Conservation (phyloP, 2,797 vertebrate species). For the Argentina silus region DNA sequence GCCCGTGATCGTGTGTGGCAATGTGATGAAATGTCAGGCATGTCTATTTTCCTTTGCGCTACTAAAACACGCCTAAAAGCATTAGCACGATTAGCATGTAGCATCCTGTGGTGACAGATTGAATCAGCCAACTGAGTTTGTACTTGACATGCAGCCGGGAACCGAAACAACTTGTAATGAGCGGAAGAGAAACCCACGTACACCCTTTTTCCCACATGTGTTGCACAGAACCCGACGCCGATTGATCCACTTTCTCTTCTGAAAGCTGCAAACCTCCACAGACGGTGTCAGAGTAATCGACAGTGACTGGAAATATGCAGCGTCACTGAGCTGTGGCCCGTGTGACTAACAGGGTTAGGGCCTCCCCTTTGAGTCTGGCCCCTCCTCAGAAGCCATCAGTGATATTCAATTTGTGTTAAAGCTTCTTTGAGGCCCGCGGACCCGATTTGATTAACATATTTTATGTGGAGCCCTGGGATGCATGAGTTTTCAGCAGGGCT, state of each 20-base stretch:
- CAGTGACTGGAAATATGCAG: conserved; percentile 84
- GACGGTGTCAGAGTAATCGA: conserved; percentile 80
- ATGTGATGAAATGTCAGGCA: conserved; percentile 1
- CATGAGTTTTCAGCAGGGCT: conserved; percentile 29
- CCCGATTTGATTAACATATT: conserved; percentile 79
- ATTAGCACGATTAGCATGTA: conserved; percentile 53
- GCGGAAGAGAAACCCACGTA: not conserved
- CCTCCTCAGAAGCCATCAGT: conserved; percentile 75
- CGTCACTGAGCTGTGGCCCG: conserved; percentile 77
- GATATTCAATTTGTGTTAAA: conserved; percentile 80
- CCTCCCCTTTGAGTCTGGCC: conserved; percentile 69
- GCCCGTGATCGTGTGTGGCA: too few species aligned
- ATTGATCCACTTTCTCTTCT: not conserved
- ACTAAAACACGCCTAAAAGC: conserved; percentile 33
- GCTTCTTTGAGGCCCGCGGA: conserved; percentile 73
- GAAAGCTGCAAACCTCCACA: conserved; percentile 60
- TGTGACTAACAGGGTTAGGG: conserved; percentile 84
- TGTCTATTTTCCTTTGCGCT: conserved; percentile 33
- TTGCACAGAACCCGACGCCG: conserved; percentile 44
- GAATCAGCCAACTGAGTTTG: conserved; percentile 27
- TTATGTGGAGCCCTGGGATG: conserved; percentile 67
- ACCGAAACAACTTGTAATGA: conserved; percentile 13
- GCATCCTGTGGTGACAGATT: conserved; percentile 32
- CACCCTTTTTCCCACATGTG: conserved; percentile 59
- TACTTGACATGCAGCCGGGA: conserved; percentile 25